phyloP scores from a whole-genome alignment of 2,797 vertebrate genomes.

The Aldrovandia affinis region DNA sequence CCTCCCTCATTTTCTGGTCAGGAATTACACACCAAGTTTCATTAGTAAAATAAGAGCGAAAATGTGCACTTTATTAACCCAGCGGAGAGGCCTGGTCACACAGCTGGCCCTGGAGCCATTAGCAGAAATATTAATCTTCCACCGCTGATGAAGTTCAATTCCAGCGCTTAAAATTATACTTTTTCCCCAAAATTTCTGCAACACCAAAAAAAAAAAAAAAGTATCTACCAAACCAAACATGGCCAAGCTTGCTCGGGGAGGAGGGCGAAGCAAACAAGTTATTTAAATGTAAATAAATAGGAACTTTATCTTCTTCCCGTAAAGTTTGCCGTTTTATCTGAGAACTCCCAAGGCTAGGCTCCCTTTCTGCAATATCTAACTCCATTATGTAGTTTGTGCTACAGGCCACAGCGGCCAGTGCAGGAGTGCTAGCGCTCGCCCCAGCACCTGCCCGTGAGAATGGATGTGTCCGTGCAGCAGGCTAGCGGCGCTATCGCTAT shows the following conservation, averaged over 20 bases:
- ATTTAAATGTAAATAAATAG: slow-evolving; percentile 80
- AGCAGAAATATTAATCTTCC: slow-evolving; percentile 52
- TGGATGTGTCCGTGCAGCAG: slow-evolving; percentile 53
- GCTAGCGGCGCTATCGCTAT: slow-evolving; percentile 66
- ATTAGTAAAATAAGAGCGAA: slow-evolving; percentile 50
- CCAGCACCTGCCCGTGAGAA: slow-evolving; percentile 56
- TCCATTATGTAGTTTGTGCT: slow-evolving; percentile 56
- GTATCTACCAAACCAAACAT: slow-evolving; percentile 41
- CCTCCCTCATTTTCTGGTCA: slow-evolving; percentile 27
- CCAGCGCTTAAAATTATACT: slow-evolving; percentile 48
- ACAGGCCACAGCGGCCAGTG: slow-evolving; percentile 54
- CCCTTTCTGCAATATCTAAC: slow-evolving; percentile 55
- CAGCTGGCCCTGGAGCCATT: slow-evolving; percentile 50
- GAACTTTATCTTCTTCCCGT: slow-evolving; percentile 67
- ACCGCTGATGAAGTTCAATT: slow-evolving; percentile 49
- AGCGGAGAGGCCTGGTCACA: slow-evolving; percentile 45
- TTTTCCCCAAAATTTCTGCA: slow-evolving; percentile 39
- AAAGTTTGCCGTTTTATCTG: slow-evolving; percentile 63
- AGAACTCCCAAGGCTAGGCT: slow-evolving; percentile 65
- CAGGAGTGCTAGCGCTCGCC: slow-evolving; percentile 41
- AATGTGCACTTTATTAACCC: slow-evolving; percentile 53
- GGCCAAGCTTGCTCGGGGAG: slow-evolving; percentile 41
- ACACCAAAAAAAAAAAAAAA: slow-evolving; percentile 28
- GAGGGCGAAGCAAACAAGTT: slow-evolving; percentile 52
- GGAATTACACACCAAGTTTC: slow-evolving; percentile 53